Base-by-base conservation (phyloP, 2,888 invertebrate genomes). In the Drosophila eohydei region DNA sequence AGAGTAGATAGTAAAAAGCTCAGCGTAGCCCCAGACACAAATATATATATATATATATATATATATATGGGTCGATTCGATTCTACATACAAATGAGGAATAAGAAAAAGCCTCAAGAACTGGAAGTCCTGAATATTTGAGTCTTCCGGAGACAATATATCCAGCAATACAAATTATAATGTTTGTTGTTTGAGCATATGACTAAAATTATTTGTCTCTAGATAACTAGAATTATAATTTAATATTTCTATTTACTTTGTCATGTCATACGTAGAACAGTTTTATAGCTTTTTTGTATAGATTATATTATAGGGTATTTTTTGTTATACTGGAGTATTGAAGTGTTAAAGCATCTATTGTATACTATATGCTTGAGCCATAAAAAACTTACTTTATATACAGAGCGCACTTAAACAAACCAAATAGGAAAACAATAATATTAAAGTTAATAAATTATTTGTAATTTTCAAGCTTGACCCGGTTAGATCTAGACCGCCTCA, bases 1-100 rank as follows among this genome's bases (percentile, higher is more conserved):
- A 38, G 12, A 26, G 16, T 44, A 50, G 41, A 38, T 59, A 30
- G 30, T 21, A 21, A 16, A 16, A 46, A 28, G 56, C 67, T 12
- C 54, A 50, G n/a, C 14, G 32, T 32, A 11, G 0, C 1, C 7
- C 12, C 12, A 30, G 8, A n/a, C 5, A 57, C 1, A 21, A 1
- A 21, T 26, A n/a, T 26, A 12, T 12, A 46, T 7, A 28, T 14
- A 26, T 34, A n/a, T 21, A 21, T 21, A 21, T 26, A n/a, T 26
- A 12, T 12, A 46, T 7, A 28, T 14, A 26, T 34, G 8, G 32
- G 6, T 11, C 9, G 9, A 28, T 28, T 46, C 8, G 14, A 14
- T n/a, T 11, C 3, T 11, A 12, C 12, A n/a, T 8, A 12, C 12
- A 11, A 54, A 62, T n/a, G 30, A 6, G 38, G 30, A 8, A 16